Percentiles rank a stretch among this genome's conserved stretches.
Conservation (phyloP, 2,113 vertebrate genomes). For the Mobula hypostoma region DNA sequence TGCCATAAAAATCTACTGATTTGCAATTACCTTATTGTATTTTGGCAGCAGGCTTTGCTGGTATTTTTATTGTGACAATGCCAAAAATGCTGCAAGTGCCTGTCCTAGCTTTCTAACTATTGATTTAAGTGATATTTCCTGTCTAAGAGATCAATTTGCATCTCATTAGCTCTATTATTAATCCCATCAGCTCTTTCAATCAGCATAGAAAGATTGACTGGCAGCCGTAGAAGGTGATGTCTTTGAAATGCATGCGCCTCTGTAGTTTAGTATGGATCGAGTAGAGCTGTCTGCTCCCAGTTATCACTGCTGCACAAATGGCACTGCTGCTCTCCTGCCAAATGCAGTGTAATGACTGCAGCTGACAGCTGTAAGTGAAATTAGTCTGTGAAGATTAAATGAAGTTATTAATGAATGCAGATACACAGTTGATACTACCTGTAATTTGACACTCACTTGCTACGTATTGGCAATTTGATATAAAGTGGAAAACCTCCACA, state of each 20-base stretch:
- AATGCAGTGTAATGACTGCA: constrained; percentile 1
- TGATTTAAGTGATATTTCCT: constrained; percentile 1
- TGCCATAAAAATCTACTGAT: background rate
- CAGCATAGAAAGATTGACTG: background rate
- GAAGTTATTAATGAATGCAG: background rate
- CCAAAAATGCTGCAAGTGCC: background rate
- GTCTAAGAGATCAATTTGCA: background rate
- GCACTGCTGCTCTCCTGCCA: background rate
- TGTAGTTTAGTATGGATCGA: background rate
- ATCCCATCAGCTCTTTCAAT: constrained; percentile 14
- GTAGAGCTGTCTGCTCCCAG: background rate
- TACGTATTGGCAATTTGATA: background rate
- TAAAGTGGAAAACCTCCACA: background rate
- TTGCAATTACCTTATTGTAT: background rate
- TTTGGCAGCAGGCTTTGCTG: background rate
- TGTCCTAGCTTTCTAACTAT: background rate
- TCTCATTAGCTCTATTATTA: constrained; percentile 1
- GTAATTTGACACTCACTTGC: background rate
- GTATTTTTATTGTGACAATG: constrained; percentile 3
- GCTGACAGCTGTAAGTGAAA: constrained; percentile 16
- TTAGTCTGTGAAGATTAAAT: background rate
- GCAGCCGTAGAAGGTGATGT: background rate
- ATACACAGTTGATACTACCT: background rate
- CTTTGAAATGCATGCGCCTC: background rate
- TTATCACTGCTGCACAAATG: constrained; percentile 23